These are phyloP conservation scores for Alitta virens DNA, from an alignment of 2,888 invertebrate species.

Conservation along the genomic window DNA sequence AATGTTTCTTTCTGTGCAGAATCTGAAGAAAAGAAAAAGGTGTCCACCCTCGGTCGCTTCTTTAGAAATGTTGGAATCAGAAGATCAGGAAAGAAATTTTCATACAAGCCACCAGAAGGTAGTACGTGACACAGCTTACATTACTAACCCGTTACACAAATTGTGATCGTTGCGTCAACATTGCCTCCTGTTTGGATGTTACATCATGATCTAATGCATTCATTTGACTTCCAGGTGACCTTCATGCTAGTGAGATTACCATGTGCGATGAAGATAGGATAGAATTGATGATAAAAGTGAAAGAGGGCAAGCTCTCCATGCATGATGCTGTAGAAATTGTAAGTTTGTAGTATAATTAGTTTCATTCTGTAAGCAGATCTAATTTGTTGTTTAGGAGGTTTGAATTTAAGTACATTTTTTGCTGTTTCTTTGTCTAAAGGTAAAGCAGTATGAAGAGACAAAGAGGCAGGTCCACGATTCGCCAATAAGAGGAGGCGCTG, in stretches of 20 bases:
- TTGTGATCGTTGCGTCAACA: too few species aligned
- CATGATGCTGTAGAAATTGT: constrained; percentile 52
- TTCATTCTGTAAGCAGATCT: too few species aligned
- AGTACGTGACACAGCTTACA: too few species aligned
- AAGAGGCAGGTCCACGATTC: too few species aligned
- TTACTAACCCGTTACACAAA: too few species aligned
- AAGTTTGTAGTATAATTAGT: constrained; percentile 30
- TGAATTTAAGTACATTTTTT: too few species aligned
- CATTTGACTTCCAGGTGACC: constrained; percentile 35
- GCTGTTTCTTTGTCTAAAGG: too few species aligned
- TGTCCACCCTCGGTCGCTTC: constrained; percentile 42
- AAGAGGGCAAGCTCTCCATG: constrained; percentile 52
- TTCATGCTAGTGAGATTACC: constrained; percentile 51
- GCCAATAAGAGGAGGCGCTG: too few species aligned
- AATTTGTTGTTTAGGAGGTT: too few species aligned
- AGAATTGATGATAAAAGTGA: constrained; percentile 53
- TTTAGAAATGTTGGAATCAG: constrained; percentile 46
- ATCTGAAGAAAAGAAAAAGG: constrained; percentile 36
- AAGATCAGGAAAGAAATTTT: constrained; percentile 42
- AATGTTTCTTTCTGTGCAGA: constrained; percentile 10
- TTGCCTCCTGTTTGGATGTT: too few species aligned
- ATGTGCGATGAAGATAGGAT: constrained; percentile 54
- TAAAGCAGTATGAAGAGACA: too few species aligned
- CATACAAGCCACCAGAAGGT: constrained; percentile 49
- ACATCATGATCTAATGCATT: too few species aligned